phyloP scores from a whole-genome alignment of 2,113 vertebrate species.

The Tyrannus savana region DNA sequence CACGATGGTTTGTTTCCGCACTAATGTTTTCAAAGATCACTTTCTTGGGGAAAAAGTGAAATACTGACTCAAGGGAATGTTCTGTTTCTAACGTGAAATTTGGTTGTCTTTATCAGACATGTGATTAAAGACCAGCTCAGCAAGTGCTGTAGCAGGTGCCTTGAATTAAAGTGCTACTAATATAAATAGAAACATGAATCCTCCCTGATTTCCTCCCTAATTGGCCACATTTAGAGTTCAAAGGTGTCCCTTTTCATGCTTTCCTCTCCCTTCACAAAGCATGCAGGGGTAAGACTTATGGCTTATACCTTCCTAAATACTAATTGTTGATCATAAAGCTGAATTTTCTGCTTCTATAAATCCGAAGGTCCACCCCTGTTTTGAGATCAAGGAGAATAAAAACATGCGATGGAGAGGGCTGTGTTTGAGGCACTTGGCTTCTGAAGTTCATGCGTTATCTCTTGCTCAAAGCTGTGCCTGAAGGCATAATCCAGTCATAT shows the following conservation, averaged over 20 bases:
- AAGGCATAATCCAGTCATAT: not conserved
- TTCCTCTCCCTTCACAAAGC: not conserved
- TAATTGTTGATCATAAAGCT: not conserved
- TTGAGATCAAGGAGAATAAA: conserved; percentile 13
- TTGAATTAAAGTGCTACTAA: not conserved
- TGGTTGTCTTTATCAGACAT: not conserved
- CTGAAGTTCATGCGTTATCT: not conserved
- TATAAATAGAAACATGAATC: not conserved
- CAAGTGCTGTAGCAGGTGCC: not conserved
- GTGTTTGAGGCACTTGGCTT: not conserved
- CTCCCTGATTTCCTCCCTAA: not conserved
- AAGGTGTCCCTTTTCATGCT: not conserved
- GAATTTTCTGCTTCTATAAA: not conserved
- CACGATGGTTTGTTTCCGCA: not conserved
- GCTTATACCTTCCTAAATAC: not conserved
- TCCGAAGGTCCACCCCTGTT: not conserved
- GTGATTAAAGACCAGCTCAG: not conserved
- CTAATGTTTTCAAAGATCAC: not conserved
- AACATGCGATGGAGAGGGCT: not conserved
- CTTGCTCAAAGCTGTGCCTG: not conserved
- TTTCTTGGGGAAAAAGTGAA: not conserved
- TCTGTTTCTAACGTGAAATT: not conserved
- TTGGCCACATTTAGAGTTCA: not conserved
- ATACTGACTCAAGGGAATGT: not conserved
- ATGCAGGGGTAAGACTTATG: not conserved